phyloP scores from a whole-genome alignment of 2,113 vertebrate species.

The Pica pica region DNA sequence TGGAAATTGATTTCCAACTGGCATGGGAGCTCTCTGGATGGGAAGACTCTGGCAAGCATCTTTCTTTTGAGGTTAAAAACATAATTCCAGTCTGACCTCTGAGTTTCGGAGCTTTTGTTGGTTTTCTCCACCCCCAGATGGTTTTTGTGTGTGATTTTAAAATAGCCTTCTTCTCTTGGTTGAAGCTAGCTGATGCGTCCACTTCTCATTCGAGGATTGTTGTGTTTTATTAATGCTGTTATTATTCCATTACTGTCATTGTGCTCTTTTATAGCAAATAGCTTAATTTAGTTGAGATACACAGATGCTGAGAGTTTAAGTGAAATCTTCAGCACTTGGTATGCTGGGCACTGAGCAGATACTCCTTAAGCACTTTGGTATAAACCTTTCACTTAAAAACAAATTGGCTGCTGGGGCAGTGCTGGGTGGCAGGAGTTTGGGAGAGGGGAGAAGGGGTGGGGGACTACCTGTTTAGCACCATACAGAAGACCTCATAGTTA shows the following conservation, averaged over 20 bases:
- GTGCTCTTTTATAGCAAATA: conserved; percentile 70
- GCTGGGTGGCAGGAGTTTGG: not conserved
- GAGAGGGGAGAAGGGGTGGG: not conserved
- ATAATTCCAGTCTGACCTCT: conserved; percentile 56
- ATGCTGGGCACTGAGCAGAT: conserved; percentile 48
- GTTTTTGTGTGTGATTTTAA: conserved; percentile 60
- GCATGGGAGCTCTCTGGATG: not conserved
- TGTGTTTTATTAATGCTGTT: conserved; percentile 74
- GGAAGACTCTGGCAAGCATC: conserved; percentile 24
- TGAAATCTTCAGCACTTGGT: conserved; percentile 64
- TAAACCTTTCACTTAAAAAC: conserved; percentile 42
- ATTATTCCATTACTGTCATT: conserved; percentile 74
- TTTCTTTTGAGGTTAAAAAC: conserved; percentile 57
- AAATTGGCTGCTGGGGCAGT: not conserved
- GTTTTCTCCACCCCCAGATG: conserved; percentile 49
- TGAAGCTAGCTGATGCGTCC: conserved; percentile 44
- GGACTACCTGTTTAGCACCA: not conserved
- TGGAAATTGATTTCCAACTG: conserved; percentile 24
- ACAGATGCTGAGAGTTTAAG: conserved; percentile 68
- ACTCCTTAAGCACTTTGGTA: not conserved
- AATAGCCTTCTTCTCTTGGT: conserved; percentile 51
- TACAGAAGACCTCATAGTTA: not conserved
- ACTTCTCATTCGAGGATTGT: conserved; percentile 59
- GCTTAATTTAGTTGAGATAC: conserved; percentile 71
- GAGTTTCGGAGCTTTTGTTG: conserved; percentile 38